phyloP scores from a whole-genome alignment of 35 echinoderm and acorn worm species.

The Lytechinus variegatus region DNA sequence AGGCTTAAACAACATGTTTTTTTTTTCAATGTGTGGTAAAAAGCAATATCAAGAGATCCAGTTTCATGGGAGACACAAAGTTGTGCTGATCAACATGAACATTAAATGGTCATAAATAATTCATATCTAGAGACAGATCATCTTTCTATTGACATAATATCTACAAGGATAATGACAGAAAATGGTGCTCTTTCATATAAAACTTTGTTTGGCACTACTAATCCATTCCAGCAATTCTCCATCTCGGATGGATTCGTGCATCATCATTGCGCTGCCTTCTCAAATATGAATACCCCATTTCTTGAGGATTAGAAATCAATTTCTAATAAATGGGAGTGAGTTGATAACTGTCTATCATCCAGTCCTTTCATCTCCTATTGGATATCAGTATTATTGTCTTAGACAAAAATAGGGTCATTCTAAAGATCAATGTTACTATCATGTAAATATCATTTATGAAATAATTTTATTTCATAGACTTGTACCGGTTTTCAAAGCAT shows the following conservation, averaged over 20 bases:
- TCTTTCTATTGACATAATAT: neutral
- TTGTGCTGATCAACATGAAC: neutral
- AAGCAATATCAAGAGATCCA: neutral
- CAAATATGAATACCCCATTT: neutral
- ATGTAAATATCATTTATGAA: neutral
- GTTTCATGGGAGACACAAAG: neutral
- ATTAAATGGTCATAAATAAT: neutral
- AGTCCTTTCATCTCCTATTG: neutral
- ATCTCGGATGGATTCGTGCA: neutral
- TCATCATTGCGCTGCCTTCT: neutral
- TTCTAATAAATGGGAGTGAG: neutral
- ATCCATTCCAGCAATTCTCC: neutral
- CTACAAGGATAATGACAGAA: neutral
- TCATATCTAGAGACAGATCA: neutral
- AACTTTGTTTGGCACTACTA: neutral
- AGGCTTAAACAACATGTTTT: neutral
- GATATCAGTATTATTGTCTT: neutral
- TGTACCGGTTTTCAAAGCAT: neutral
- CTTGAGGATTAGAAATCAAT: neutral
- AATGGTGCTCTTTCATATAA: neutral
- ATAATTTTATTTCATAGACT: neutral
- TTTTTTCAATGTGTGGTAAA: neutral
- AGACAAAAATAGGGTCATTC: neutral
- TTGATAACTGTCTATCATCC: neutral
- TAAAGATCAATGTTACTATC: neutral